Conservation (phyloP, 2,797 vertebrate genomes). For the Chrosomus eos region DNA sequence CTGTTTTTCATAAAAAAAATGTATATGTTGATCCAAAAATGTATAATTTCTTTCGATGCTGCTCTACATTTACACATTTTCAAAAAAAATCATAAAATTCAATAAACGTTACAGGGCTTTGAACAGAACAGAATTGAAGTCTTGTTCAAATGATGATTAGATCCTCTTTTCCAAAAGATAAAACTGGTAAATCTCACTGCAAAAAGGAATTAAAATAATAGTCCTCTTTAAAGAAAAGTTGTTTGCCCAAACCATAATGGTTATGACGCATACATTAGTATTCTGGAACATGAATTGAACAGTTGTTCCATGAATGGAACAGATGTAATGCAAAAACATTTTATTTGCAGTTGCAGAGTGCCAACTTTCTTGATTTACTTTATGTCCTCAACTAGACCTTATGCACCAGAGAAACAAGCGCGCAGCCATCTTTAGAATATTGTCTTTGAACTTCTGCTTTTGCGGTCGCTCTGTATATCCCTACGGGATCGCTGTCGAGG, state of each 20-base stretch:
- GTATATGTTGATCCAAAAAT: slow-evolving; percentile 45
- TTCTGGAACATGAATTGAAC: neutral
- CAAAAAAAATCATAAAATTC: slow-evolving; percentile 63
- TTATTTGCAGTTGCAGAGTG: neutral
- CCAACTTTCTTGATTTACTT: neutral
- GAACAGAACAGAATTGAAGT: slow-evolving; percentile 73
- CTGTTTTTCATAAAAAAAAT: neutral
- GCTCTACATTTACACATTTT: slow-evolving; percentile 59
- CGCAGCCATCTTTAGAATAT: too few relatives aligned
- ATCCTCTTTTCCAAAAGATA: slow-evolving; percentile 48
- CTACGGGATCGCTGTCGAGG: too few relatives aligned
- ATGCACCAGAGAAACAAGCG: too few relatives aligned
- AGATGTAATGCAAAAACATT: neutral
- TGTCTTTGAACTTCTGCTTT: too few relatives aligned
- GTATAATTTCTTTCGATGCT: slow-evolving; percentile 63
- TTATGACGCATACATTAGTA: neutral
- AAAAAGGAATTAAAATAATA: slow-evolving; percentile 20
- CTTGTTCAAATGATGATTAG: slow-evolving; percentile 69
- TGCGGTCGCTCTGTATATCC: too few relatives aligned
- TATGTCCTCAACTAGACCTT: neutral
- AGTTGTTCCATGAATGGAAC: too few relatives aligned
- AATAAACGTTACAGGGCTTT: slow-evolving; percentile 77
- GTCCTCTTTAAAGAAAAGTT: neutral
- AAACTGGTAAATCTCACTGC: slow-evolving; percentile 45
- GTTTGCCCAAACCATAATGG: neutral